Conservation (phyloP, 2,113 vertebrate species). For the Tenrec ecaudatus region DNA sequence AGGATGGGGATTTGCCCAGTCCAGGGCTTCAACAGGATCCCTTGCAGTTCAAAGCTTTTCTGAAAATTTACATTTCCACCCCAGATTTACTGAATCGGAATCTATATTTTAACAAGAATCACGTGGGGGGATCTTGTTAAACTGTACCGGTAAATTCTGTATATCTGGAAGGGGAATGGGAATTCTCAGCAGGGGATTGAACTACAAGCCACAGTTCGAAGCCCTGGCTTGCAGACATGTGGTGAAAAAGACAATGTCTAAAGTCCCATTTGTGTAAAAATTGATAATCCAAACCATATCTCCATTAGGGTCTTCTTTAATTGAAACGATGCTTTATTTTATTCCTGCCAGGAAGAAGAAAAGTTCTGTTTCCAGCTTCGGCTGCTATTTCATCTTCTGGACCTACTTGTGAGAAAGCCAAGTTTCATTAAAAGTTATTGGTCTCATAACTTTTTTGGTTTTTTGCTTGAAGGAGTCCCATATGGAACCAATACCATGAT, state of each 20-base stretch:
- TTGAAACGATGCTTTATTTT: slow-evolving; percentile 80
- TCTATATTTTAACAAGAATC: not conserved
- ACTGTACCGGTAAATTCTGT: no score
- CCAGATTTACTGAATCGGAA: not conserved
- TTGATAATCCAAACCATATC: slow-evolving; percentile 85
- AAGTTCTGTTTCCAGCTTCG: slow-evolving; percentile 70
- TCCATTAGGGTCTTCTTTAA: slow-evolving; percentile 81
- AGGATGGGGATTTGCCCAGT: not conserved
- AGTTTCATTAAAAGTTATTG: slow-evolving; percentile 90
- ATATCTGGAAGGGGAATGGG: no score
- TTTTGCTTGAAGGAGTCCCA: slow-evolving; percentile 81
- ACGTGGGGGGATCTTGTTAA: no score
- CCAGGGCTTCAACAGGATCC: not conserved
- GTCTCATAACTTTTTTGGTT: slow-evolving; percentile 83
- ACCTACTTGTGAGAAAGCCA: slow-evolving; percentile 84
- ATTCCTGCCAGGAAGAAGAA: slow-evolving; percentile 76
- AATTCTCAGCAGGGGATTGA: not conserved
- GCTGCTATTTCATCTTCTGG: slow-evolving; percentile 83
- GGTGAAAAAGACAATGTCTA: slow-evolving; percentile 23
- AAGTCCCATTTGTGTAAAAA: slow-evolving; percentile 69
- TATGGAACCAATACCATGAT: slow-evolving; percentile 83
- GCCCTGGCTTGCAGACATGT: not conserved
- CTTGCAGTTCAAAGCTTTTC: not conserved
- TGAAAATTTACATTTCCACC: not conserved
- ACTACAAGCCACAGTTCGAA: not conserved